Evolutionary conservation across 1,140 invertebrate genomes (phyloP).

Genomic region (Copidosoma floridanum): DNA sequence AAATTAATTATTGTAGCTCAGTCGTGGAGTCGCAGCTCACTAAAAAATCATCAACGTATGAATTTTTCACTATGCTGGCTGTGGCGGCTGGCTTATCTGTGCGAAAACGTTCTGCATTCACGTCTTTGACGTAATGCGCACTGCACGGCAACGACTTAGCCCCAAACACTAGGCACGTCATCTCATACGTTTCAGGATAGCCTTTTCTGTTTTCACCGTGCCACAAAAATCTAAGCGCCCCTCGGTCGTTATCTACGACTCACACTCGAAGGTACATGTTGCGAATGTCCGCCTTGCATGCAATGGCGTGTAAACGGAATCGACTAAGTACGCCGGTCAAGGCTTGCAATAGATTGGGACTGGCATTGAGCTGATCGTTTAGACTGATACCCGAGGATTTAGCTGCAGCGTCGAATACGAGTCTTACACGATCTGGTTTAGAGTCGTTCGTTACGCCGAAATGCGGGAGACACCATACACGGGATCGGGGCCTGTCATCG

Average conservation of each 20-base stretch:
- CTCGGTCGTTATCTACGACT: constrained; percentile 31
- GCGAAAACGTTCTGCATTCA: constrained; percentile 1
- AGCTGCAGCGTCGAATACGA: constrained; percentile 35
- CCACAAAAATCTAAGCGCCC: constrained; percentile 38
- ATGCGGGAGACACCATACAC: constrained; percentile 32
- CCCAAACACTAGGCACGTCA: constrained; percentile 44
- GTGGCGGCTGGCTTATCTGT: not conserved
- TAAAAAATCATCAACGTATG: not conserved
- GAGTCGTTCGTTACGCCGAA: constrained; percentile 34
- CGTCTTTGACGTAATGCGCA: constrained; percentile 29
- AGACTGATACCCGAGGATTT: constrained; percentile 23
- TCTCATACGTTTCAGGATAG: constrained; percentile 25
- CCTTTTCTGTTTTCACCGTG: constrained; percentile 14
- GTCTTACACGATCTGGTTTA: constrained; percentile 29
- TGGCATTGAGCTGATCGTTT: constrained; percentile 35
- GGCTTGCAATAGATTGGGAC: constrained; percentile 35
- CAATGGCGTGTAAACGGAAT: constrained; percentile 34
- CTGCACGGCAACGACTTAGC: constrained; percentile 36
- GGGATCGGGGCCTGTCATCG: not conserved
- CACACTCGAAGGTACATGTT: constrained; percentile 45
- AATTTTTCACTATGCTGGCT: no score
- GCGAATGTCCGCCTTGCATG: constrained; percentile 37
- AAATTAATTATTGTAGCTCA: constrained; percentile 25
- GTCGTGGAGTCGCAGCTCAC: constrained; percentile 18
- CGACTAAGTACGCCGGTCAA: constrained; percentile 37